Conservation (phyloP, 1,140 invertebrate genomes). For the Drosophila auraria region DNA sequence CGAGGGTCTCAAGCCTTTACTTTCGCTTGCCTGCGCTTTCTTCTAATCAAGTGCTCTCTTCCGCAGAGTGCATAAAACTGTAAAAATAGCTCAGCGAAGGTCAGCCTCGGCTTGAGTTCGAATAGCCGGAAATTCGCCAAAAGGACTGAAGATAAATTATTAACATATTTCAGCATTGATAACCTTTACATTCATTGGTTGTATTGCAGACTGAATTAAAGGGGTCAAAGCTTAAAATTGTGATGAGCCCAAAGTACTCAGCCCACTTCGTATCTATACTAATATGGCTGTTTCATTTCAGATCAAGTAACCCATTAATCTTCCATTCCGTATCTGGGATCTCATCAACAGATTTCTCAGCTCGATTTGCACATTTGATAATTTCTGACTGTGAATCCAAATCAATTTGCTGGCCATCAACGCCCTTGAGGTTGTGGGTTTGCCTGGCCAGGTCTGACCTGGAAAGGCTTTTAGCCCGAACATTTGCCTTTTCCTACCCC, state of each 20-base stretch:
- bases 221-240: too few species aligned
- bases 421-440: conserved; percentile 41
- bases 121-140: neutral
- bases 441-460: conserved; percentile 45
- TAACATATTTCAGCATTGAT: neutral
- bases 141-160: neutral
- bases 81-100: conserved; percentile 22
- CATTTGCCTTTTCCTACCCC: conserved; percentile 67
- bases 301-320: conserved; percentile 24
- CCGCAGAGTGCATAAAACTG: conserved; percentile 29
- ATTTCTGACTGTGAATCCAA: conserved; percentile 61
- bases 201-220: neutral
- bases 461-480: conserved; percentile 74
- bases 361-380: conserved; percentile 49
- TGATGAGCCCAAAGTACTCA: too few species aligned
- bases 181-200: neutral
- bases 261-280: too few species aligned
- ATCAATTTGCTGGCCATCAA: conserved; percentile 66
- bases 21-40: conserved; percentile 47
- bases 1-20: conserved; percentile 32
- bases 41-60: conserved; percentile 41
- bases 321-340: neutral
- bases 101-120: conserved; percentile 2
- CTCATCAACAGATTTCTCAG: conserved; percentile 16
- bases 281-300: too few species aligned